Percentiles rank a stretch among this genome's conserved stretches.
Conservation (phyloP, 2,888 invertebrate genomes). For the Camptogramma bilineatum region DNA sequence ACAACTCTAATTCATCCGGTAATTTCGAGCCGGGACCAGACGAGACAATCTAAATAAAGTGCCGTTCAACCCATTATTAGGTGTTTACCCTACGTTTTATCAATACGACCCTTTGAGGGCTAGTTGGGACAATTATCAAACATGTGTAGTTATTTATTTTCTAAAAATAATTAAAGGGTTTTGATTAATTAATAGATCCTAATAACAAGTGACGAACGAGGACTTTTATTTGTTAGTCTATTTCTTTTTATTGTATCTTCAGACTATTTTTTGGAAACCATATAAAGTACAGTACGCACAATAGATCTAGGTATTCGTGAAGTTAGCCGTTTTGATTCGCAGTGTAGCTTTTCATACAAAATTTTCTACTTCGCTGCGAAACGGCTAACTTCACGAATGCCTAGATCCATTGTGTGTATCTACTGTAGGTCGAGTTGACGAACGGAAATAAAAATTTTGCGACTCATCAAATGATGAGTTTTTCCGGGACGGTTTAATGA, state of each 20-base stretch:
- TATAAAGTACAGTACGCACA: no score
- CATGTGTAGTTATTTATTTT: conserved; percentile 27
- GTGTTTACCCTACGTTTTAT: conserved; percentile 57
- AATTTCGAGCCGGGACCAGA: conserved; percentile 45
- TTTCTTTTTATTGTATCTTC: background rate
- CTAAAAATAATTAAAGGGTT: conserved; percentile 46
- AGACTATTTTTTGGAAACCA: background rate
- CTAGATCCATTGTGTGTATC: no score
- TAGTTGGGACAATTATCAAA: conserved; percentile 51
- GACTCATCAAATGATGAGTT: background rate
- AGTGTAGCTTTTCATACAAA: no score
- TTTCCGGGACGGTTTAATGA: background rate
- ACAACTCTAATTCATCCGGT: conserved; percentile 51
- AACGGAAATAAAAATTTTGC: background rate
- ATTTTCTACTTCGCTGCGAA: no score
- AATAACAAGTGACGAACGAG: background rate
- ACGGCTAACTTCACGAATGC: no score
- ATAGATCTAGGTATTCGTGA: no score
- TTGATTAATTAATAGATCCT: background rate
- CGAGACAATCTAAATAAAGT: conserved; percentile 70
- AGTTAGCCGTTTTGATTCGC: no score
- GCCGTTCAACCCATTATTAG: conserved; percentile 67
- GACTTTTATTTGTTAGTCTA: background rate
- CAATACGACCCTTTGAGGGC: conserved; percentile 51
- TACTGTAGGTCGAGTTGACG: background rate